Base-by-base conservation (phyloP, 2,113 vertebrate genomes). In the Pelmatolapia mariae region DNA sequence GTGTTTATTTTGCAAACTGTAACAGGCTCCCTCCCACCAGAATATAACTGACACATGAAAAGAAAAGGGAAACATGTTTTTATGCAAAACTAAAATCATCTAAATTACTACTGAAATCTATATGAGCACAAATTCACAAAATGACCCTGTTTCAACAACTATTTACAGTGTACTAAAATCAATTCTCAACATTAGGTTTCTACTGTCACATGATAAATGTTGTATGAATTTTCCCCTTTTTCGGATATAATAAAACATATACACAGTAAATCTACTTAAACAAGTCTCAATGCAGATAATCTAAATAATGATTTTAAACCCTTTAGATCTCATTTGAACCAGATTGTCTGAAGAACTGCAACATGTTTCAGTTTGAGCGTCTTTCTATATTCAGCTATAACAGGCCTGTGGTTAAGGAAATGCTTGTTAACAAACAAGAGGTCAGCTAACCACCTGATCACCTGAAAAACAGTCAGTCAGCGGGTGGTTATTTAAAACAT, bases 391-490 rank as follows among this genome's bases (percentile, higher is more conserved):
- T 86, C 54, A 24, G 54, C 19, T 63, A 36, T 2, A 84, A 78
- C 61, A 59, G 59, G 59, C 81, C 54, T 79, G 10, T 81, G 86
- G 83, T 91, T 71, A 83, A 82, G 63, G 80, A 88, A 73, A 31
- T 57, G 26, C 33, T 84, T 73, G 87, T 87, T 86, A 87, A 85
- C 90, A 86, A 82, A 87, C 63, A 50, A 84, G 81, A 85, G 76
- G n/a, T 84, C 85, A 93, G 59, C 12, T 73, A 54, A 85, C 81
- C 57, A 59, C 68, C 79, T 26, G n/a, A 81, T 53, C 57, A 87
- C 83, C 29, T 47, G 29, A 80, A 16, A 31, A 81, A 87, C 19
- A 80, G 56, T 43, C 73, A 40, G 45, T 63, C 24, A 4, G 8
- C n/a, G 8, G 81, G 66, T 81, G 24, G 31, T 82, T 82, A 53